phyloP scores from a whole-genome alignment of 2,113 vertebrate genomes.

The Mastomys natalensis region DNA sequence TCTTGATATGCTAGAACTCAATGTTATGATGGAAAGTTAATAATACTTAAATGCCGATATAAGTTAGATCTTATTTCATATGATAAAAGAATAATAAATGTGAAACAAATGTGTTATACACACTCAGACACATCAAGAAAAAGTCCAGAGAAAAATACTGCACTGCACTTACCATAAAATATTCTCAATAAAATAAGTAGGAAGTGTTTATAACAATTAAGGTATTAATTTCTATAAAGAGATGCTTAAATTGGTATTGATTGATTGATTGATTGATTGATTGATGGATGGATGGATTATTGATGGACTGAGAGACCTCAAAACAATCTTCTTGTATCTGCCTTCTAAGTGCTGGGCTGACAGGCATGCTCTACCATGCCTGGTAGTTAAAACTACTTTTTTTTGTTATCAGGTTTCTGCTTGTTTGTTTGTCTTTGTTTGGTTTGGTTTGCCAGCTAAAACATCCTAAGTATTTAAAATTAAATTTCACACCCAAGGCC shows the following conservation, averaged over 20 bases:
- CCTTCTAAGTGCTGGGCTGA: neutral
- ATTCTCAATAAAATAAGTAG: neutral
- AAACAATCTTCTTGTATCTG: neutral
- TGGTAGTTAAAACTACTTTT: neutral
- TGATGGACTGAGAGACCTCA: neutral
- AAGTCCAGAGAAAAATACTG: neutral
- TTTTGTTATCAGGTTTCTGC: neutral
- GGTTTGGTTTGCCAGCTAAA: neutral
- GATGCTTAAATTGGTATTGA: neutral
- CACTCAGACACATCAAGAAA: neutral
- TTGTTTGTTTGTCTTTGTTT: no score
- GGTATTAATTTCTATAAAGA: neutral
- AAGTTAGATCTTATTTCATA: neutral
- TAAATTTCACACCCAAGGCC: conserved; percentile 20
- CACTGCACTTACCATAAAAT: neutral
- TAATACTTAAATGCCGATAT: neutral
- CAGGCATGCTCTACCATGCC: neutral
- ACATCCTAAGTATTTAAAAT: neutral
- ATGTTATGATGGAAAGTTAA: no score
- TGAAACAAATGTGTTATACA: neutral
- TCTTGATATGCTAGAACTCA: neutral
- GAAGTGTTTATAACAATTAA: neutral
- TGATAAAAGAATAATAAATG: neutral
- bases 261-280: neutral
- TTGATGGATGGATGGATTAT: no score